Evolutionary conservation across 2,113 vertebrate species (phyloP), one percentile per base, ranked within the genome.

Genomic region (Centropristis striata): DNA sequence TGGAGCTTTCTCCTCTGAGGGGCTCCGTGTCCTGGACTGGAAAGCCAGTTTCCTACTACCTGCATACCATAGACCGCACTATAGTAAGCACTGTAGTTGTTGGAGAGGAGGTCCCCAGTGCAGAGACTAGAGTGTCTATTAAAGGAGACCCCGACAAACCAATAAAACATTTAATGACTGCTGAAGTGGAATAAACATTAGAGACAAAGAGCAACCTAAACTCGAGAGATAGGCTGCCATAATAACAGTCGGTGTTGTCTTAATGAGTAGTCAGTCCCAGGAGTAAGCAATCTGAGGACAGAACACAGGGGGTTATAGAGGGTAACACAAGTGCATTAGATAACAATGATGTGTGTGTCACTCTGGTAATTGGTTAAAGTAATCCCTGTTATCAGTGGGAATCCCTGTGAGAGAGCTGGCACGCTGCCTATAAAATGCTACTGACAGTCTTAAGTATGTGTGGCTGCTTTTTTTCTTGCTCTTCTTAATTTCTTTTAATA

Each of bases 21-120:
- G 98, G 98, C 64, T 99, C 98, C 0, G 98, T 99, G 86, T 99
- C 98, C 2, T 99, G 98, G 98, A 99, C 98, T 13, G 98, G 98
- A 87, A 99, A 99, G 85, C 98, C 98, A 28, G 98, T 99, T 80
- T 99, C 98, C 84, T 99, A 99, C 95, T 99, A 99, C 95, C 96
- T 99, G 90, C 98, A 99, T 92, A 99, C 98, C 50, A 99, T 99
- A 69, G 98, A 99, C 95, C 95, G 98, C 80, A 99, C 98, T 95
- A 98, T 99, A 99, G 98, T 99, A 94, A 98, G 98, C 94, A 73
- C 36, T 47, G 6, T 16, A 36, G 12, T 20, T 65, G 25, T 27
- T 74, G 20, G 47, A 71, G 42, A 71, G 8, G 18, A 57, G 16
- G 1, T 27, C 15, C 6, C 46, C 55, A 51, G 28, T 28, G 39